phyloP scores from a whole-genome alignment of 2,888 invertebrate genomes.

The Teinopalpus imperialis region DNA sequence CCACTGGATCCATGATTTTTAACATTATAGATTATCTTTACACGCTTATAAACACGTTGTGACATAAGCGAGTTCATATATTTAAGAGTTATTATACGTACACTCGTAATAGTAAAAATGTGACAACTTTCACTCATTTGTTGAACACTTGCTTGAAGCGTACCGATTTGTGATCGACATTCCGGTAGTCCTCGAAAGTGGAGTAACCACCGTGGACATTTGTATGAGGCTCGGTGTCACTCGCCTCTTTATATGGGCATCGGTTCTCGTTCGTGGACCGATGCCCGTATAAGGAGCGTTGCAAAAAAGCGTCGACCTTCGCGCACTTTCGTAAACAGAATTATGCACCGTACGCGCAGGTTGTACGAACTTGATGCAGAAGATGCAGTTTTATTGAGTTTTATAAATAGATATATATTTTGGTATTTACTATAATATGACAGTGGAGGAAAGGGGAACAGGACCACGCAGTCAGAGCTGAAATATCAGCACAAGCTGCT shows the following conservation, averaged over 20 bases:
- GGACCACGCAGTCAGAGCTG: too few relatives aligned
- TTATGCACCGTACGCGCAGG: constrained; percentile 3
- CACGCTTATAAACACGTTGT: too few relatives aligned
- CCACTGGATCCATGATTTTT: too few relatives aligned
- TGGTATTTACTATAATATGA: too few relatives aligned
- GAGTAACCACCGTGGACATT: constrained; percentile 7
- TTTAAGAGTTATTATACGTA: too few relatives aligned
- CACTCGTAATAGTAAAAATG: too few relatives aligned
- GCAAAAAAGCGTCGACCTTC: constrained; percentile 34
- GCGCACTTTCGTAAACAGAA: constrained; percentile 31
- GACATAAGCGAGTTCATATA: too few relatives aligned
- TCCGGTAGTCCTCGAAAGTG: constrained; percentile 15
- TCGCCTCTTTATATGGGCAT: constrained; percentile 13
- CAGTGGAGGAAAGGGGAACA: too few relatives aligned
- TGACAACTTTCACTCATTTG: constrained; percentile 6
- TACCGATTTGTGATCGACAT: constrained; percentile 6
- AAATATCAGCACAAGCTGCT: too few relatives aligned
- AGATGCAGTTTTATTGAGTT: neutral
- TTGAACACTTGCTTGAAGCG: constrained; percentile 1
- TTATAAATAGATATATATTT: too few relatives aligned
- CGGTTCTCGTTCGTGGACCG: constrained; percentile 17
- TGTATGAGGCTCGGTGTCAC: neutral
- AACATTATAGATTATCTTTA: too few relatives aligned
- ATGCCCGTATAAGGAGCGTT: constrained; percentile 29
- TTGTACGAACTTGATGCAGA: constrained; percentile 2